Conservation (phyloP, 2,113 vertebrate genomes). For the Heliornis fulica region DNA sequence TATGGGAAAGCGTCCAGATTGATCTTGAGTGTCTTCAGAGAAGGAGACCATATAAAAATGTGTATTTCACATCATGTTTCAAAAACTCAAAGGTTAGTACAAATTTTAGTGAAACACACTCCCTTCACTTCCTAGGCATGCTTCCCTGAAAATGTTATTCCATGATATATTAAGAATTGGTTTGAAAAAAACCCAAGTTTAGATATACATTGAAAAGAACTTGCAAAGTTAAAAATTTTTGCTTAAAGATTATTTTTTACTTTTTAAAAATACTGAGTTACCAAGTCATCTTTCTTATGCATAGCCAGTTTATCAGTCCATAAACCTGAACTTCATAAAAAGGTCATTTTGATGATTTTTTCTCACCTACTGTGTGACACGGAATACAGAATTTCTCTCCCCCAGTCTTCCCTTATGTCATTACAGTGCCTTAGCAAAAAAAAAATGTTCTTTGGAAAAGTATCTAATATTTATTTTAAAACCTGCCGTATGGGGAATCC, state of each 20-base stretch:
- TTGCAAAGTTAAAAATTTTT: background rate
- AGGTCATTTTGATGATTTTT: background rate
- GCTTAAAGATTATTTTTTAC: no score
- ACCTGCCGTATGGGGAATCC: background rate
- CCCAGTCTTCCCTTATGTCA: background rate
- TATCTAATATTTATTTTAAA: background rate
- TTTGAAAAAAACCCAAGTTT: background rate
- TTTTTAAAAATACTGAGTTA: no score
- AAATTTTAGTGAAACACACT: background rate
- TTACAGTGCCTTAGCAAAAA: background rate
- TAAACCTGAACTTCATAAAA: background rate
- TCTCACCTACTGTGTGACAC: background rate
- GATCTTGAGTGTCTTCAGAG: no score
- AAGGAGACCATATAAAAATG: background rate
- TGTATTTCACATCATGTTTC: background rate
- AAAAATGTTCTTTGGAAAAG: background rate
- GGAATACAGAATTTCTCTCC: background rate
- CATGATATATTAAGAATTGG: background rate
- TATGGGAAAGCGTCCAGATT: no score
- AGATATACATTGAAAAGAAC: background rate
- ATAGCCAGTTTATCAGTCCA: background rate
- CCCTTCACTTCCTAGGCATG: background rate
- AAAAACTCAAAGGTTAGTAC: background rate
- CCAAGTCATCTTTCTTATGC: background rate
- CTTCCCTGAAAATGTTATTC: background rate